Conservation (phyloP, 92 coral and sea anemone species). For the Phenganax subtilis region DNA sequence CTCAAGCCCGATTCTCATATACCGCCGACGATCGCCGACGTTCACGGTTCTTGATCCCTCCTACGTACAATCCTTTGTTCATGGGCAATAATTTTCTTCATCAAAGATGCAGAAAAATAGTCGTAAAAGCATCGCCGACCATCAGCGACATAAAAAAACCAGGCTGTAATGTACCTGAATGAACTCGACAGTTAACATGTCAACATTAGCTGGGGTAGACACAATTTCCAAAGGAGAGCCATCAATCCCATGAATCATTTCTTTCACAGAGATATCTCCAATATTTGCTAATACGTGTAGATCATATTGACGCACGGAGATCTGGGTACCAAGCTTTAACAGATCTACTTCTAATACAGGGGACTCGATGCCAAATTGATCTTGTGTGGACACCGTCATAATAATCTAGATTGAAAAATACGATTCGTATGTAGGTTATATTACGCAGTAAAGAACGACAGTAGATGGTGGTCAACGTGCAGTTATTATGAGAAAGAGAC, state of each 20-base stretch:
- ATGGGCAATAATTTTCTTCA: neutral
- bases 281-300: slow-evolving; percentile 67
- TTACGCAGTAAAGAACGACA: too few relatives aligned
- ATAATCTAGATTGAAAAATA: slow-evolving; percentile 47
- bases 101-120: neutral
- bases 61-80: neutral
- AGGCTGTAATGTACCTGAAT: slow-evolving; percentile 54
- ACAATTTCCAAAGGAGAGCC: slow-evolving; percentile 75
- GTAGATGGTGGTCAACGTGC: too few relatives aligned
- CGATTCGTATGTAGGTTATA: neutral
- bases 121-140: too few relatives aligned
- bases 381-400: slow-evolving; percentile 62
- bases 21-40: too few relatives aligned
- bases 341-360: slow-evolving; percentile 66
- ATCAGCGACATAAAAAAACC: too few relatives aligned
- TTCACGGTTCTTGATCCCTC: too few relatives aligned
- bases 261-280: slow-evolving; percentile 69
- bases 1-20: too few relatives aligned
- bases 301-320: slow-evolving; percentile 79
- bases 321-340: slow-evolving; percentile 63
- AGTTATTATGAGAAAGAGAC: too few relatives aligned
- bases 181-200: slow-evolving; percentile 63
- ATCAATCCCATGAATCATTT: slow-evolving; percentile 74
- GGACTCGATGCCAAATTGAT: slow-evolving; percentile 52
- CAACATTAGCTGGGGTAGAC: slow-evolving; percentile 76